Evolutionary conservation across 2,888 invertebrate species (phyloP).

Genomic region (Cryptosula pallasiana): DNA sequence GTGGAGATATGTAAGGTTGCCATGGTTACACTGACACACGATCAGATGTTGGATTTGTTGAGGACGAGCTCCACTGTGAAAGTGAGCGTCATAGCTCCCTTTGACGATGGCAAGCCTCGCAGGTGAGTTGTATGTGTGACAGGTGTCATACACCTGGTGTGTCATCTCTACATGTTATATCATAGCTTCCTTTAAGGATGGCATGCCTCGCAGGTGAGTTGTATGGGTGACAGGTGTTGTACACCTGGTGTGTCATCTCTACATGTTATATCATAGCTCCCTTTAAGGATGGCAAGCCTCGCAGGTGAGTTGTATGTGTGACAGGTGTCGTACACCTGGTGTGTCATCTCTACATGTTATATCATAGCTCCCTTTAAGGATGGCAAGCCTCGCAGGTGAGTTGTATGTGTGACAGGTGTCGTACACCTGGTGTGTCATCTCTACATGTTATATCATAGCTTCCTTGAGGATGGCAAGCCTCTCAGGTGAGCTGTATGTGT

Average conservation of each 20-base stretch:
- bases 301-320: slow-evolving; percentile 60
- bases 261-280: slow-evolving; percentile 76
- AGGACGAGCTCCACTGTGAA: slow-evolving; percentile 83
- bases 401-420: too few species aligned
- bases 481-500: slow-evolving; percentile 60
- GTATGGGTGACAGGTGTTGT: too few species aligned
- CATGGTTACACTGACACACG: slow-evolving; percentile 80
- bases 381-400: slow-evolving; percentile 62
- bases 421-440: too few species aligned
- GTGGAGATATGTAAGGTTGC: slow-evolving; percentile 88
- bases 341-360: too few species aligned
- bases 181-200: slow-evolving; percentile 69
- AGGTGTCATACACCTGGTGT: too few species aligned
- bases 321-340: too few species aligned
- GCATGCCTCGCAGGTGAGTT: slow-evolving; percentile 62
- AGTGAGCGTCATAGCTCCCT: slow-evolving; percentile 73
- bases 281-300: slow-evolving; percentile 63
- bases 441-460: slow-evolving; percentile 71
- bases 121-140: too few species aligned
- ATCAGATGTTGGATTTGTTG: slow-evolving; percentile 85
- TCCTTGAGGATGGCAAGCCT: slow-evolving; percentile 66
- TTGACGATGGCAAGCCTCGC: slow-evolving; percentile 65
- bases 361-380: slow-evolving; percentile 71
- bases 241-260: too few species aligned
- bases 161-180: too few species aligned